Percentiles rank a stretch among this genome's conserved stretches.
These are phyloP conservation scores for Plagodis pulveraria DNA, from an alignment of 2,888 invertebrate genomes.

Conservation along the genomic window DNA sequence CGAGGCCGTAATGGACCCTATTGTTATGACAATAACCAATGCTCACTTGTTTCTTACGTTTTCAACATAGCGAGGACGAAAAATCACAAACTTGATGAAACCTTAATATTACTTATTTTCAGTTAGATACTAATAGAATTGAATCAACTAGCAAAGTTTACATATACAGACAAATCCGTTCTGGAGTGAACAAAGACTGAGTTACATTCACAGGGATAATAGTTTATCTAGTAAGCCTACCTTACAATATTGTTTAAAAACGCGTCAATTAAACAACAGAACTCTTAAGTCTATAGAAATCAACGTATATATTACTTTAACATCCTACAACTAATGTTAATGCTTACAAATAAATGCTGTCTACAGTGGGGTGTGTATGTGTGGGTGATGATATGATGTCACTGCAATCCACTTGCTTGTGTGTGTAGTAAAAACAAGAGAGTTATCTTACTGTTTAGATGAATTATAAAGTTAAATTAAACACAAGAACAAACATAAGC, in stretches of 20 bases:
- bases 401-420: slow-evolving; percentile 30
- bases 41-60: no score
- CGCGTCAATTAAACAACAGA: slow-evolving; percentile 70
- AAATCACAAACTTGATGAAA: no score
- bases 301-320: slow-evolving; percentile 85
- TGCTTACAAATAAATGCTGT: slow-evolving; percentile 82
- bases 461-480: background rate
- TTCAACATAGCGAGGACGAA: no score
- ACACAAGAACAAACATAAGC: background rate
- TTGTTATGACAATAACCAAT: no score
- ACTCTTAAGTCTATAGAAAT: slow-evolving; percentile 78
- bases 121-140: background rate
- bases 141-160: background rate
- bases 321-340: slow-evolving; percentile 76
- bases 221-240: slow-evolving; percentile 41
- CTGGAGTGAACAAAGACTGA: slow-evolving; percentile 12
- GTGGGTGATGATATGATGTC: slow-evolving; percentile 30
- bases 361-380: slow-evolving; percentile 67
- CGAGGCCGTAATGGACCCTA: no score
- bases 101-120: background rate
- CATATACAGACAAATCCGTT: background rate
- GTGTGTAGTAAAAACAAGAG: background rate
- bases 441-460: background rate
- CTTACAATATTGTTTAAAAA: slow-evolving; percentile 52
- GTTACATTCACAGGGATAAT: slow-evolving; percentile 52